Conservation (phyloP, 2,797 vertebrate species). For the Apogon hyalosoma region DNA sequence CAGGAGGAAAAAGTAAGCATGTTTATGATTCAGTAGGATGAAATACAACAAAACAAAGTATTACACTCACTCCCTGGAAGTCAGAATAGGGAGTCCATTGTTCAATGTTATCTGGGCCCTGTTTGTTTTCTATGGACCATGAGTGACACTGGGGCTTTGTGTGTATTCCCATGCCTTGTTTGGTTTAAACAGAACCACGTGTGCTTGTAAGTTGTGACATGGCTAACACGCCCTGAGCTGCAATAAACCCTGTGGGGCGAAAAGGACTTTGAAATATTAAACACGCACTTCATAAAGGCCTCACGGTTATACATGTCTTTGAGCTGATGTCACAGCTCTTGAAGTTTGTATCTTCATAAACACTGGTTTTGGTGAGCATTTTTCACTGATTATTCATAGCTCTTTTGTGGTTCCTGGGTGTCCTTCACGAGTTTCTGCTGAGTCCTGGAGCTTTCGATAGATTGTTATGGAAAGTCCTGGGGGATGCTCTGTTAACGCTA, state of each 20-base stretch:
- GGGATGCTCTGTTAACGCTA: constrained; percentile 54
- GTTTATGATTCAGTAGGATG: constrained; percentile 73
- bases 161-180: constrained; percentile 78
- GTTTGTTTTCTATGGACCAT: constrained; percentile 76
- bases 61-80: constrained; percentile 71
- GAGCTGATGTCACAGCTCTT: constrained; percentile 51
- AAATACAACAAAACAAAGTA: constrained; percentile 69
- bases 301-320: constrained; percentile 49
- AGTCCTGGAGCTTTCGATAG: constrained; percentile 49
- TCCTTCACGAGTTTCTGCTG: constrained; percentile 45
- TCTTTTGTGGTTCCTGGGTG: constrained; percentile 64
- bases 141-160: constrained; percentile 73
- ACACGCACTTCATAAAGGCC: constrained; percentile 56
- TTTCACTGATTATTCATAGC: constrained; percentile 50
- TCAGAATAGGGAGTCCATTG: constrained; percentile 79
- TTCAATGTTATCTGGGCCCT: constrained; percentile 77
- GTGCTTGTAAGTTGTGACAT: constrained; percentile 78
- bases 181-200: constrained; percentile 81
- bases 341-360: constrained; percentile 54
- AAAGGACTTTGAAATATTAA: constrained; percentile 71
- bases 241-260: constrained; percentile 65
- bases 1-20: constrained; percentile 33
- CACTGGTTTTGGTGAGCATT: constrained; percentile 42
- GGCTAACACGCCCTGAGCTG: constrained; percentile 66
- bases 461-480: constrained; percentile 61